These are phyloP conservation scores for Oscheius sp. DNA, from an alignment of 2,888 invertebrate species.

Conservation along the genomic window DNA sequence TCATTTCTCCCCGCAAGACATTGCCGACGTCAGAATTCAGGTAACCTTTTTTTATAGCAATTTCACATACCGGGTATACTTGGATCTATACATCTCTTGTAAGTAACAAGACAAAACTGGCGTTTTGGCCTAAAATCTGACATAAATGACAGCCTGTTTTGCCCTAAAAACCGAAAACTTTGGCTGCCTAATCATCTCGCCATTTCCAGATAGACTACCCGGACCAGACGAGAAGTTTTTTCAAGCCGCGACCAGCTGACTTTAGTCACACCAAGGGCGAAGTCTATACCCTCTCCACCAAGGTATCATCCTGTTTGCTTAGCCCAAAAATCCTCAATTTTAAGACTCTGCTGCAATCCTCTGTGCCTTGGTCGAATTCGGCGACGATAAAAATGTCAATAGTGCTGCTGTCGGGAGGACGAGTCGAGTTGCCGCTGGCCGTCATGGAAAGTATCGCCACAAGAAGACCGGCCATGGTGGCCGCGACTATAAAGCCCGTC, in stretches of 20 bases:
- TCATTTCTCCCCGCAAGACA: slow-evolving; percentile 56
- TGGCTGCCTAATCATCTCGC: background rate
- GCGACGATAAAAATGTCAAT: slow-evolving; percentile 19
- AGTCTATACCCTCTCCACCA: slow-evolving; percentile 8
- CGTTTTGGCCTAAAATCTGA: too few relatives aligned
- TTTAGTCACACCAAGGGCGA: slow-evolving; percentile 7
- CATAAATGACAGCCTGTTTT: too few relatives aligned
- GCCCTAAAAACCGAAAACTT: too few relatives aligned
- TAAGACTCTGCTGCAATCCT: slow-evolving; percentile 20
- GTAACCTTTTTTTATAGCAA: slow-evolving; percentile 33
- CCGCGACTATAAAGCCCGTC: slow-evolving; percentile 1
- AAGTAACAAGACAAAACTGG: too few relatives aligned
- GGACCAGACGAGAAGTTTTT: slow-evolving; percentile 22
- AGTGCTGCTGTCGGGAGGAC: slow-evolving; percentile 13
- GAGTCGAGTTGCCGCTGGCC: slow-evolving; percentile 14
- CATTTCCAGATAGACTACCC: slow-evolving; percentile 37
- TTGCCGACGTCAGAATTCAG: slow-evolving; percentile 53
- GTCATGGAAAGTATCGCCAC: slow-evolving; percentile 20
- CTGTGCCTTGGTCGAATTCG: slow-evolving; percentile 11
- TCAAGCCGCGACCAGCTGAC: slow-evolving; percentile 25
- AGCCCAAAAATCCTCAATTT: background rate
- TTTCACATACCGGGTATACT: too few relatives aligned
- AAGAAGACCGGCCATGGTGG: slow-evolving; percentile 1
- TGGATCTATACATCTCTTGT: too few relatives aligned
- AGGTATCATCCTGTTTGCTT: slow-evolving; percentile 8